Evolutionary conservation across 2,113 vertebrate genomes (phyloP).

Genomic region (Sorex araneus): DNA sequence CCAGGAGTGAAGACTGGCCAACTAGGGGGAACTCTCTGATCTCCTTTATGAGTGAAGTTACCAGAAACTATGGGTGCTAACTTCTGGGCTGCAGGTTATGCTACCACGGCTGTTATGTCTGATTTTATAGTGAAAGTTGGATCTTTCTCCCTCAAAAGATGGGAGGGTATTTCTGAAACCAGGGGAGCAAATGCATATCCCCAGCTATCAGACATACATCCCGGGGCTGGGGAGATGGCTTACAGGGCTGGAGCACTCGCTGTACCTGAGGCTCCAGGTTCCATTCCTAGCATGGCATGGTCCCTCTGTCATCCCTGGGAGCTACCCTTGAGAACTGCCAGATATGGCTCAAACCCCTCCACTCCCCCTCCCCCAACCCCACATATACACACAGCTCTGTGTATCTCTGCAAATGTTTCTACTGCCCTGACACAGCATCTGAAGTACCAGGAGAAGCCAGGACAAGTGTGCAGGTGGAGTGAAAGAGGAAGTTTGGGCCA

Average conservation of each 20-base stretch:
- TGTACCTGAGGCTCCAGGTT: no score
- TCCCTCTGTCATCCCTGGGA: no score
- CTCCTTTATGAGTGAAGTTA: background rate
- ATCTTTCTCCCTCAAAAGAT: background rate
- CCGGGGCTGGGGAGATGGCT: no score
- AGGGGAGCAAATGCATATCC: background rate
- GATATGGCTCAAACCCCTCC: no score
- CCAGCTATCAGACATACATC: background rate
- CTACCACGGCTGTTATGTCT: background rate
- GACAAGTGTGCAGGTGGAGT: background rate
- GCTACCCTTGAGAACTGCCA: no score
- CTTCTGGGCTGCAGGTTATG: background rate
- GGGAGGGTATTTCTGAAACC: background rate
- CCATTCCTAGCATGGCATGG: no score
- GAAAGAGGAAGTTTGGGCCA: background rate
- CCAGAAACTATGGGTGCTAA: background rate
- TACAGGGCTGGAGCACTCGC: no score
- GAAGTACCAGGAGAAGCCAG: background rate
- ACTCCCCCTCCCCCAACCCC: no score
- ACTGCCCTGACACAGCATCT: background rate
- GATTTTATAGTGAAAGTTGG: background rate
- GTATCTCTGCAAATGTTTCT: background rate
- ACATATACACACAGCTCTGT: background rate
- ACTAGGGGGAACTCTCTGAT: background rate
- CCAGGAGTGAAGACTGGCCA: background rate